Percentiles rank a stretch among this genome's conserved stretches.
Evolutionary conservation across 2,888 invertebrate species (phyloP).

Genomic region (Clanis bilineata): DNA sequence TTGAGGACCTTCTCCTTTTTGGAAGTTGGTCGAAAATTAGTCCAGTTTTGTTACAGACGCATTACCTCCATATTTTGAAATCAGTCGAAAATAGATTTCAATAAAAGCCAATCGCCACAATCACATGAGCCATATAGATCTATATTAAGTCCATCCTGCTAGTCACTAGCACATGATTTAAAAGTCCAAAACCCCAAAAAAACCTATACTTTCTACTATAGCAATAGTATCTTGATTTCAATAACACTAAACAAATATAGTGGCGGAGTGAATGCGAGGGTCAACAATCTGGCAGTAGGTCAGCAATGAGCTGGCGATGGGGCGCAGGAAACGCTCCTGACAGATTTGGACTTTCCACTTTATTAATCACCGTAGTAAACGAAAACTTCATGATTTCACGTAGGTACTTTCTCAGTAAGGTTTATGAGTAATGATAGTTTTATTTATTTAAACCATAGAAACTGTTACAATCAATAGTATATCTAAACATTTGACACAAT

Average conservation of each 20-base stretch:
- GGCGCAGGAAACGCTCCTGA: slow-evolving; percentile 47
- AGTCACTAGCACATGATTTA: too few relatives aligned
- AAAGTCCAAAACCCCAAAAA: background rate
- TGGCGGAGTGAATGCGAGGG: slow-evolving; percentile 37
- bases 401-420: background rate
- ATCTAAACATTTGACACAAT: too few relatives aligned
- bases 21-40: too few relatives aligned
- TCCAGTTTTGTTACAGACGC: too few relatives aligned
- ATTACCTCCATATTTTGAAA: too few relatives aligned
- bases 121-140: too few relatives aligned
- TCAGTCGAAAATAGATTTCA: too few relatives aligned
- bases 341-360: slow-evolving; percentile 37
- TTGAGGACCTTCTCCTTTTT: too few relatives aligned
- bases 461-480: too few relatives aligned
- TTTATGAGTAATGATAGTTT: background rate
- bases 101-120: too few relatives aligned
- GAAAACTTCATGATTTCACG: background rate
- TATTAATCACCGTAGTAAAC: slow-evolving; percentile 20
- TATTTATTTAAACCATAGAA: background rate
- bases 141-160: too few relatives aligned
- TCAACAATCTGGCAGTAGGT: slow-evolving; percentile 73
- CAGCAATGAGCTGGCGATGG: slow-evolving; percentile 49
- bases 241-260: slow-evolving; percentile 15
- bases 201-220: background rate
- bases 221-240: slow-evolving; percentile 8